These are phyloP conservation scores for Leiothrix lutea DNA, from an alignment of 2,113 vertebrate species.

Conservation along the genomic window DNA sequence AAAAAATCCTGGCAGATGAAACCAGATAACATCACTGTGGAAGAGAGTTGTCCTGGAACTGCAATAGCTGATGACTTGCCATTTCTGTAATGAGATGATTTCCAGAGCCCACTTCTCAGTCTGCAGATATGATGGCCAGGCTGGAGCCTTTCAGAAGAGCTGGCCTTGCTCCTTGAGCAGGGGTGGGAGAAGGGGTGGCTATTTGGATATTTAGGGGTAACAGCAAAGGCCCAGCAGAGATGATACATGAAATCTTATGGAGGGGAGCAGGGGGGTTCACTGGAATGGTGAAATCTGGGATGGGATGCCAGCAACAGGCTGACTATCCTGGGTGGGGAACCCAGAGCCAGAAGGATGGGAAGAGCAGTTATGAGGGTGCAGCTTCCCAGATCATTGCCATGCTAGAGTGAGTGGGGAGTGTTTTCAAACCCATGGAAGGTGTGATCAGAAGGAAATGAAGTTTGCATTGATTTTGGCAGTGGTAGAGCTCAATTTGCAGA, in stretches of 20 bases:
- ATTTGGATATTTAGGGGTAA: neutral
- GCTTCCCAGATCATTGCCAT: neutral
- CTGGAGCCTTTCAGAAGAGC: neutral
- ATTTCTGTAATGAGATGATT: neutral
- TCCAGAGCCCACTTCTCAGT: neutral
- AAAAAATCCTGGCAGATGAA: neutral
- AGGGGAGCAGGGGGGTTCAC: rapidly evolving
- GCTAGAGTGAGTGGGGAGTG: neutral
- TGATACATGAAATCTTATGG: neutral
- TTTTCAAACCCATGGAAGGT: neutral
- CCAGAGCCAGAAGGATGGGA: neutral
- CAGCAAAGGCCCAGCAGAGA: neutral
- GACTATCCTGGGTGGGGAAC: neutral
- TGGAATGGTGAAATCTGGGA: neutral
- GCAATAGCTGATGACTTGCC: neutral
- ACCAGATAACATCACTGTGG: neutral
- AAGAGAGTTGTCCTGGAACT: neutral
- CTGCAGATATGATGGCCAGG: neutral
- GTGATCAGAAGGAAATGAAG: neutral
- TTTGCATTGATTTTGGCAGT: neutral
- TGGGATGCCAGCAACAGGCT: neutral
- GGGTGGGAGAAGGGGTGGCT: neutral
- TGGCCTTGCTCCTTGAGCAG: neutral
- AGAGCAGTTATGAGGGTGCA: neutral
- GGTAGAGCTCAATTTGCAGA: neutral